phyloP scores from a whole-genome alignment of 1,140 invertebrate species.

The Brachionus koreanus region DNA sequence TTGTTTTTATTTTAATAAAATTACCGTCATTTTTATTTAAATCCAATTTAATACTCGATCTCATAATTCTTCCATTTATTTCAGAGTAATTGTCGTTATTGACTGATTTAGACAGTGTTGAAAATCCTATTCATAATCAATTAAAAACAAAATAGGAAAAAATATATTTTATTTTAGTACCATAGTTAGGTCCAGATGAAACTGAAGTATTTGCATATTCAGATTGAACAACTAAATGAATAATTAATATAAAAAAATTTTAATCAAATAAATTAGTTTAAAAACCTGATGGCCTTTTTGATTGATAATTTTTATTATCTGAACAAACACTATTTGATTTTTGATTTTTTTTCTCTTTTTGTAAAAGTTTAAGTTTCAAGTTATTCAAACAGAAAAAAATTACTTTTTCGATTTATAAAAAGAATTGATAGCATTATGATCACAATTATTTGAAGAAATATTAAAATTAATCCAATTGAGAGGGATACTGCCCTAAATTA shows the following conservation, averaged over 20 bases:
- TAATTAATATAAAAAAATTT: background rate
- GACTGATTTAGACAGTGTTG: background rate
- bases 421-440: background rate
- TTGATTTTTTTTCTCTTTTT: background rate
- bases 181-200: background rate
- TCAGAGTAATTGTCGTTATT: background rate
- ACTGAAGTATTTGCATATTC: background rate
- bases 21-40: background rate
- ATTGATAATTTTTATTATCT: background rate
- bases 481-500: background rate
- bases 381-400: background rate
- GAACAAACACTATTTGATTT: background rate
- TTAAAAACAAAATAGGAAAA: too few relatives aligned
- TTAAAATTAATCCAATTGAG: background rate
- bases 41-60: background rate
- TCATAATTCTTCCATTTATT: background rate
- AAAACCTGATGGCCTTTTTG: background rate
- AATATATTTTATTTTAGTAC: too few relatives aligned
- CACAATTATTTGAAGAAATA: slow-evolving; percentile 1
- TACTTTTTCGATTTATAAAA: background rate
- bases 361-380: too few relatives aligned
- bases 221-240: background rate
- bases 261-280: background rate
- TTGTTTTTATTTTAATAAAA: background rate
- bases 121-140: background rate